Evolutionary conservation across 2,113 vertebrate species (phyloP).

Genomic region (Morone chrysops): DNA sequence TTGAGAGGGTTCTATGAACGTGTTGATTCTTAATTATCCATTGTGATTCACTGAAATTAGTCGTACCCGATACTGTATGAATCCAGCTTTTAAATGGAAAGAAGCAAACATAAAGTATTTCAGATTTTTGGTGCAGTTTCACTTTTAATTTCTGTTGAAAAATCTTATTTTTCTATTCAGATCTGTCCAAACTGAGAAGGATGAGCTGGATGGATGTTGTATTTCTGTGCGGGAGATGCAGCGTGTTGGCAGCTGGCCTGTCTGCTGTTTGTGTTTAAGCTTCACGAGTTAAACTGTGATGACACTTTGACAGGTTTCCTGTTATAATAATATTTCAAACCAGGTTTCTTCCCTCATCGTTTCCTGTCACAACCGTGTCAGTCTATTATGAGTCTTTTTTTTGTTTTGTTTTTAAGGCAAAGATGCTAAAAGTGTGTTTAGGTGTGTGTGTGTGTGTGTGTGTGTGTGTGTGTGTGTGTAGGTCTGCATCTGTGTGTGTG

Average conservation of each 20-base stretch:
- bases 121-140: no score
- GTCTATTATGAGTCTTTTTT: constrained; percentile 55
- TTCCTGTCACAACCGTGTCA: constrained; percentile 75
- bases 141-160: neutral
- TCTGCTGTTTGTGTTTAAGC: constrained; percentile 68
- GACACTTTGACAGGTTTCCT: constrained; percentile 78
- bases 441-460: constrained; percentile 42
- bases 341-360: constrained; percentile 68
- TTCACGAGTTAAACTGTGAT: constrained; percentile 70
- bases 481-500: constrained; percentile 49
- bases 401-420: constrained; percentile 36
- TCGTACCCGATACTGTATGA: neutral
- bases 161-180: neutral
- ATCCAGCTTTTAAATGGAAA: neutral
- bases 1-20: neutral
- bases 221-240: constrained; percentile 21
- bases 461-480: constrained; percentile 31
- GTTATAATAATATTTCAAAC: constrained; percentile 76
- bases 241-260: constrained; percentile 56
- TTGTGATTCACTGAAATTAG: neutral
- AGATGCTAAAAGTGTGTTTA: constrained; percentile 34
- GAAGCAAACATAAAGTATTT: neutral
- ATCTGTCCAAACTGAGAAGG: neutral
- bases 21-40: neutral
- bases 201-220: constrained; percentile 2